A percentile compares a stretch with the other conserved stretches of the same genome.
Conservation (phyloP, 2,113 vertebrate genomes). For the Phalacrocorax aristotelis region DNA sequence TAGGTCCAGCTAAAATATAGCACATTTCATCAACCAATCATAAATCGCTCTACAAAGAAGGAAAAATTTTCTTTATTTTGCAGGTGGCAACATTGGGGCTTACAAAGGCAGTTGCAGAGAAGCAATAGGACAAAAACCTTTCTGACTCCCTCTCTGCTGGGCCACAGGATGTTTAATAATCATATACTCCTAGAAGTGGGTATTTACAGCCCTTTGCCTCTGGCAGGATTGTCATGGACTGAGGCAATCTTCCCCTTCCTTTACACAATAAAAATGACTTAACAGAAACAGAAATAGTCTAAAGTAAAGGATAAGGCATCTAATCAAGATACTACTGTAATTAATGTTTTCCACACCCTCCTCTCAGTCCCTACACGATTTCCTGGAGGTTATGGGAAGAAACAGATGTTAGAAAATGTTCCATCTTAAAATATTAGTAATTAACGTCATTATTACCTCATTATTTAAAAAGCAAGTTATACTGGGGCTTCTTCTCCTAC, state of each 20-base stretch:
- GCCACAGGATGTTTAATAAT: not conserved
- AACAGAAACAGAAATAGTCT: not conserved
- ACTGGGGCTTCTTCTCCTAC: not conserved
- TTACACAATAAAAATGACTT: not conserved
- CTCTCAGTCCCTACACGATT: not conserved
- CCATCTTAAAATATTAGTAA: not conserved
- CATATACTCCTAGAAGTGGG: not conserved
- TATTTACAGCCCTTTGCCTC: not conserved
- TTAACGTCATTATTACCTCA: not conserved
- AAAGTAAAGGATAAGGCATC: not conserved
- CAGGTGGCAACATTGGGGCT: not conserved
- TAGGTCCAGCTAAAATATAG: not conserved
- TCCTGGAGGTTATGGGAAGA: not conserved
- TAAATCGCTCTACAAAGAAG: not conserved
- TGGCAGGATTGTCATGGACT: not conserved
- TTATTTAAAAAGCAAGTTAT: not conserved
- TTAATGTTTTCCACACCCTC: not conserved
- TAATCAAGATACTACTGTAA: not conserved
- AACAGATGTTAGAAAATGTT: not conserved
- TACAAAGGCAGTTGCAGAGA: not conserved
- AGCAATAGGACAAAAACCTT: not conserved
- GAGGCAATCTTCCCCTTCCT: not conserved
- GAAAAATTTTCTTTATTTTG: not conserved
- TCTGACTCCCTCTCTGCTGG: not conserved
- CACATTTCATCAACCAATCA: not conserved